These are phyloP conservation scores for Thyatira batis DNA, from an alignment of 2,888 invertebrate genomes.

Conservation along the genomic window DNA sequence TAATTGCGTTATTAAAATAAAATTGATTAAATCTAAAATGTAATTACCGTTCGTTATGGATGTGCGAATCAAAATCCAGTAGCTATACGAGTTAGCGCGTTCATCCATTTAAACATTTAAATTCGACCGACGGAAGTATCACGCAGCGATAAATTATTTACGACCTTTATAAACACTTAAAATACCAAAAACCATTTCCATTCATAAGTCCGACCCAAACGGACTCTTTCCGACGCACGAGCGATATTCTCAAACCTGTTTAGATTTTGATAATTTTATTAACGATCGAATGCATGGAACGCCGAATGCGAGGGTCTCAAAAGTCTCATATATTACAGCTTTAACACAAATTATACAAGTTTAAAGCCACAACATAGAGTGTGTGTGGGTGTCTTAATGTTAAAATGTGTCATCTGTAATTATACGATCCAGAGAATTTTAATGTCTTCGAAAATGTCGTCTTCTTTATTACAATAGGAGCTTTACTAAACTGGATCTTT, in stretches of 20 bases:
- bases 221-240: constrained; percentile 68
- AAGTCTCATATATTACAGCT: constrained; percentile 80
- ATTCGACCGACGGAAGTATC: constrained; percentile 78
- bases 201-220: constrained; percentile 74
- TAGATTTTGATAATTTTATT: constrained; percentile 83
- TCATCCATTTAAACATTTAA: constrained; percentile 69
- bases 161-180: constrained; percentile 79
- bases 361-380: constrained; percentile 76
- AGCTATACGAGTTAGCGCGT: constrained; percentile 62
- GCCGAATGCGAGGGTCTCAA: constrained; percentile 68
- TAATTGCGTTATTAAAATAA: constrained; percentile 38
- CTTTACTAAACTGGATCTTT: constrained; percentile 68
- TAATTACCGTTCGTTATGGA: constrained; percentile 40
- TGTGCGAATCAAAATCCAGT: constrained; percentile 72
- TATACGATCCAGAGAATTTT: constrained; percentile 79
- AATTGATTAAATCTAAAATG: constrained; percentile 44
- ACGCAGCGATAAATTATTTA: constrained; percentile 79
- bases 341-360: constrained; percentile 82
- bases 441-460: constrained; percentile 78
- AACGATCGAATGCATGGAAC: constrained; percentile 77
- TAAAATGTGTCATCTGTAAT: constrained; percentile 81
- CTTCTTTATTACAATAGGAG: constrained; percentile 77
- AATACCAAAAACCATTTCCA: constrained; percentile 80
- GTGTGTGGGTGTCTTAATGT: constrained; percentile 79
- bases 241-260: constrained; percentile 77